Base-by-base conservation (phyloP, 2,113 vertebrate genomes). In the Vidua macroura region DNA sequence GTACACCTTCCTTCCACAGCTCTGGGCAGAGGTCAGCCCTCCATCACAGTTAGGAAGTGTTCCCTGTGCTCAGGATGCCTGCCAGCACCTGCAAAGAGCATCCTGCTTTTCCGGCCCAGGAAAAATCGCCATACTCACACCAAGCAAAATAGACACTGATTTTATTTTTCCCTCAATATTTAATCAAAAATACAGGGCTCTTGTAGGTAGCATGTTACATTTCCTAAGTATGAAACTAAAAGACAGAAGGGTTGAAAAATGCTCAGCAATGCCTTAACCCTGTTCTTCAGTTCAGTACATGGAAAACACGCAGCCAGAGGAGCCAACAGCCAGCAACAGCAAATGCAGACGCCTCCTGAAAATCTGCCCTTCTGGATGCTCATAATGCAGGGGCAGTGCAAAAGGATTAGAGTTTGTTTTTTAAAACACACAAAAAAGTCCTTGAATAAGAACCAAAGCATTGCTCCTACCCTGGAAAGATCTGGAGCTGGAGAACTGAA, bases 31-130 rank as follows among this genome's bases (percentile, higher is more conserved):
- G 15, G 6, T 27, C 68, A 51, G 59, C 37, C 19, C 55, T 53
- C 15, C 59, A 51, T 4, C 2, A 27, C 44, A 74, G 14, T 4
- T 1, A 0, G 27, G 25, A 62, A 49, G 18, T 1, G 6, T 9
- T 7, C 56, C 51, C 44, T 2, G 1, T 37, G 44, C 13, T 80
- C 15, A 7, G 13, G 35, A 44, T 72, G 9, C 53, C 27, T 33
- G 37, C 5, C 41, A 70, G 25, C 20, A 35, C 12, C 48, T 68
- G n/a, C n/a, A 56, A 76, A 48, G 25, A 37, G 8, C 11, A 31
- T 52, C 44, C 41, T 39, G 27, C 55, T 79, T 89, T 63, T 53
- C 28, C 64, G 86, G 43, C 41, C n/a, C 56, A 51, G 62, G 43
- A 87, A 76, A 88, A 44, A 25, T 25, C 30, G 30, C 27, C 8